Conservation (phyloP, 1,140 invertebrate genomes). For the Atta colombica region DNA sequence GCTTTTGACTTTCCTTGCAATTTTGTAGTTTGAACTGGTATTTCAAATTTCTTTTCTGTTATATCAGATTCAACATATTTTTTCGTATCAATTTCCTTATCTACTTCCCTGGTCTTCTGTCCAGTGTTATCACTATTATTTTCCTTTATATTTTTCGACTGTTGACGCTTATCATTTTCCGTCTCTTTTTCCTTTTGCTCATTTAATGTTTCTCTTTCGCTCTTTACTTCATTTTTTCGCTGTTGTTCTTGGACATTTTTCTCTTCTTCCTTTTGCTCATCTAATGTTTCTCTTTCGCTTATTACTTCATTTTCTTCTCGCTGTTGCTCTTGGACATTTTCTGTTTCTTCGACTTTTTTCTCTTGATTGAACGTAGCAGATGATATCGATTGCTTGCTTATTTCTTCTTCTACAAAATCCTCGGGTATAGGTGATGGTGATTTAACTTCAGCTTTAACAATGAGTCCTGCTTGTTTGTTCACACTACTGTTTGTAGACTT, state of each 20-base stretch:
- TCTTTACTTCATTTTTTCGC: no score
- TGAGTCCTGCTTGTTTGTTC: conserved; percentile 62
- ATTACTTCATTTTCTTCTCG: conserved; percentile 34
- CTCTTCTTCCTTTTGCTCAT: conserved; percentile 48
- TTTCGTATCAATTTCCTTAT: conserved; percentile 50
- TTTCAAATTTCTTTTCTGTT: conserved; percentile 6
- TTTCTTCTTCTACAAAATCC: conserved; percentile 76
- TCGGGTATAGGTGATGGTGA: conserved; percentile 83
- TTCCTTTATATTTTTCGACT: conserved; percentile 42
- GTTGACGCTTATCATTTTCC: conserved; percentile 25
- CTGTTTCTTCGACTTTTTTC: conserved; percentile 34
- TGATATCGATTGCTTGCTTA: conserved; percentile 47
- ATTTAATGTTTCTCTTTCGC: no score
- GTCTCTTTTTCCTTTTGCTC: no score
- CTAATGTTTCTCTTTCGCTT: conserved; percentile 26
- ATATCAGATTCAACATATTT: conserved; percentile 47
- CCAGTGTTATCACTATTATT: conserved; percentile 43
- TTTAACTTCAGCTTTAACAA: conserved; percentile 72
- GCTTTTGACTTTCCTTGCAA: conserved; percentile 89
- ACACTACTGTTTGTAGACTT: conserved; percentile 73
- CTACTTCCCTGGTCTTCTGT: conserved; percentile 35
- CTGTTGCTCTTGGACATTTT: conserved; percentile 52
- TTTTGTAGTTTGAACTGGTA: conserved; percentile 82
- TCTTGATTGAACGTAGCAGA: not conserved
- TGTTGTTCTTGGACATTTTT: not conserved